Percentiles rank a stretch among this genome's conserved stretches.
Conservation (phyloP, 2,797 vertebrate genomes). For the Coregonus sp. region DNA sequence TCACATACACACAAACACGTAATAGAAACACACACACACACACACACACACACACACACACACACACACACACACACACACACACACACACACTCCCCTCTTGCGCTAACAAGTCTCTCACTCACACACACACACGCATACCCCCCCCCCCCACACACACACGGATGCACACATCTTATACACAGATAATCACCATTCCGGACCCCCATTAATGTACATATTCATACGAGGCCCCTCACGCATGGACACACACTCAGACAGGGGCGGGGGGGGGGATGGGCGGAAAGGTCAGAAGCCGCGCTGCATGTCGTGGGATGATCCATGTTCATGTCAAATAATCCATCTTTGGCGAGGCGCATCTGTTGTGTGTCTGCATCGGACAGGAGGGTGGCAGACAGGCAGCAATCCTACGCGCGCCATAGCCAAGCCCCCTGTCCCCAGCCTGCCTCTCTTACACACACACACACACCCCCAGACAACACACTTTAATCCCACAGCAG, state of each 20-base stretch:
- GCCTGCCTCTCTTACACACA: slow-evolving; percentile 30
- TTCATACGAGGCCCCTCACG: slow-evolving; percentile 26
- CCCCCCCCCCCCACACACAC: background rate
- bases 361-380: slow-evolving; percentile 71
- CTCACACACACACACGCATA: background rate
- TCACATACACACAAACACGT: slow-evolving; percentile 14
- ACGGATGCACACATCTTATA: background rate
- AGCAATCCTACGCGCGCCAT: background rate
- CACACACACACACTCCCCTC: background rate
- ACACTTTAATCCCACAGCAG: slow-evolving; percentile 76
- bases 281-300: slow-evolving; percentile 73
- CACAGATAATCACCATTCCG: background rate
- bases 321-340: slow-evolving; percentile 77
- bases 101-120: no score
- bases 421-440: slow-evolving; percentile 49
- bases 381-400: slow-evolving; percentile 22
- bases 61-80: slow-evolving; percentile 20
- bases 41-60: background rate
- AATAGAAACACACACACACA: slow-evolving; percentile 7
- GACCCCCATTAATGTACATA: background rate
- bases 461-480: slow-evolving; percentile 74
- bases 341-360: slow-evolving; percentile 70
- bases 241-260: slow-evolving; percentile 51
- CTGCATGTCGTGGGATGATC: slow-evolving; percentile 76
- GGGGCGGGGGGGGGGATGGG: slow-evolving; percentile 55